Evolutionary conservation across 2,113 vertebrate species (phyloP), one percentile per base, ranked within the genome.

Genomic region (Eira barbara): DNA sequence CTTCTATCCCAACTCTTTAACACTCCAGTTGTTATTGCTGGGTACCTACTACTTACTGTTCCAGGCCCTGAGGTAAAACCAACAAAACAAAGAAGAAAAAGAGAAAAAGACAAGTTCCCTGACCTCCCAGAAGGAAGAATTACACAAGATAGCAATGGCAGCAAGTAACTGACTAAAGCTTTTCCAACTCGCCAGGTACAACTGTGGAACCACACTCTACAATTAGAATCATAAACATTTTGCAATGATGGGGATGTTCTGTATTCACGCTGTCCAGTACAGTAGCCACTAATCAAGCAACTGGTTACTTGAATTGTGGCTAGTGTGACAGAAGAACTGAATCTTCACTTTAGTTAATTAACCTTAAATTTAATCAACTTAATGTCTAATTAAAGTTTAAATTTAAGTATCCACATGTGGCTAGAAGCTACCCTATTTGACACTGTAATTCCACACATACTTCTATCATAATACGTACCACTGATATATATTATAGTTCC

Each of bases 391-490:
- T 83, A 69, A 87, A 89, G 52, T 69, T 94, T 65, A 39, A 74
- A 95, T 57, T 36, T 97, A 93, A 61, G 79, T 79, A 97, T 49
- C 55, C 47, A 89, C 74, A 67, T 80, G 27, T 79, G 73, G 73
- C 65, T 95, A 96, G 67, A 86, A 93, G 85, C 61, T 93, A 95
- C 18, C 59, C 57, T 86, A 83, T 67, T 84, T 67, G 89, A 86
- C 59, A 92, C 12, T 52, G 21, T 27, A 95, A 47, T 42, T 90
- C 36, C 95, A 63, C 29, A 94, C 45, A 73, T 52, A 81, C 55
- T 88, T 94, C 27, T 65, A 69, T 63, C 65, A 71, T 47, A 82
- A 89, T 80, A 80, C 45, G 49, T 96, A 69, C 55, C 74, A 85
- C 3, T 65, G 74, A 91, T 39, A 83, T 57, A 69, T 55, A 49